Evolutionary conservation across 2,888 invertebrate genomes (phyloP).

Genomic region (Trissolcus japonicus): DNA sequence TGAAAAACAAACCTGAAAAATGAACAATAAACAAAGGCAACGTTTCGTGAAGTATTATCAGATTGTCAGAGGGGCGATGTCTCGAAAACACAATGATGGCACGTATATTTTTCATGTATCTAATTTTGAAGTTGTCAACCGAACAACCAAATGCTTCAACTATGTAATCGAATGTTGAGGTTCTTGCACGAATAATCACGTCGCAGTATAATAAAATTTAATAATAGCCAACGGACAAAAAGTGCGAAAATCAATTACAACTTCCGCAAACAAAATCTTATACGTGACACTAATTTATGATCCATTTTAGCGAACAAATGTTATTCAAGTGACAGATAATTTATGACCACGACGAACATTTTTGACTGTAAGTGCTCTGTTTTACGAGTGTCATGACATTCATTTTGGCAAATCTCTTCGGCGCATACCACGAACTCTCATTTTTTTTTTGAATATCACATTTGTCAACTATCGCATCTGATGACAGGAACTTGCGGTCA

Average conservation of each 20-base stretch:
- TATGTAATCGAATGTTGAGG: slow-evolving; percentile 12
- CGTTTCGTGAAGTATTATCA: too few relatives aligned
- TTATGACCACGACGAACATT: slow-evolving; percentile 39
- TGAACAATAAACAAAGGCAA: too few relatives aligned
- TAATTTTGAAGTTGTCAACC: slow-evolving; percentile 37
- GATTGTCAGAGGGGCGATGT: too few relatives aligned
- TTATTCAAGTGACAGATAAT: slow-evolving; percentile 44
- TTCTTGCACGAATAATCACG: background rate
- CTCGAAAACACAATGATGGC: too few relatives aligned
- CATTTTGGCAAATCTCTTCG: slow-evolving; percentile 40
- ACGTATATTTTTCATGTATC: slow-evolving; percentile 7
- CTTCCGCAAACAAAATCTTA: slow-evolving; percentile 44
- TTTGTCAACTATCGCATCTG: too few relatives aligned
- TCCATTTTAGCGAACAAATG: slow-evolving; percentile 50
- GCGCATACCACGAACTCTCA: too few relatives aligned
- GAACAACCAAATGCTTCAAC: slow-evolving; percentile 36
- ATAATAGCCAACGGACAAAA: slow-evolving; percentile 40
- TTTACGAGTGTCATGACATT: slow-evolving; percentile 48
- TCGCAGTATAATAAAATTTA: slow-evolving; percentile 42
- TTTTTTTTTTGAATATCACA: too few relatives aligned
- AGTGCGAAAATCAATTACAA: slow-evolving; percentile 43
- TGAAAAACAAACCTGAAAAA: too few relatives aligned
- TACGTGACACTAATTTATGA: slow-evolving; percentile 41
- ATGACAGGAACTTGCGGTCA: too few relatives aligned
- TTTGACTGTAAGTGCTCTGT: slow-evolving; percentile 35